Percentiles rank a stretch among this genome's conserved stretches.
Evolutionary conservation across 1,140 invertebrate genomes (phyloP).

Genomic region (Glossosoma conforme): DNA sequence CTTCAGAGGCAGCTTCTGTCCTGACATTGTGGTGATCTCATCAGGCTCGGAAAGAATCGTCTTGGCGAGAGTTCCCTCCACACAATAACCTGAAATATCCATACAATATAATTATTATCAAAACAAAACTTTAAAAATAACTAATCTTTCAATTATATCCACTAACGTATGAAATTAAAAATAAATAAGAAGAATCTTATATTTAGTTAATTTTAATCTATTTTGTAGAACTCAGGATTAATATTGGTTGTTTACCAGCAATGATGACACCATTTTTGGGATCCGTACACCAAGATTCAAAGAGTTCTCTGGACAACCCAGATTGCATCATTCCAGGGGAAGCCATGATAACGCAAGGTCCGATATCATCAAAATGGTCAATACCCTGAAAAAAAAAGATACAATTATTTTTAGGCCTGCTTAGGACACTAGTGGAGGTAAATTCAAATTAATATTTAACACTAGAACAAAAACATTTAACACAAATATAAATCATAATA

Average conservation of each 20-base stretch:
- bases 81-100: constrained; percentile 77
- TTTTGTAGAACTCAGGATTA: background rate
- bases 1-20: constrained; percentile 93
- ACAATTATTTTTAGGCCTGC: too few relatives aligned
- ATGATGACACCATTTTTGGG: constrained; percentile 97
- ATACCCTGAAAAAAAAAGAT: constrained; percentile 71
- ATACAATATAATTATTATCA: constrained; percentile 2
- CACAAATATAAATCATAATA: too few relatives aligned
- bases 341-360: constrained; percentile 98
- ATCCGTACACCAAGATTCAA: constrained; percentile 98
- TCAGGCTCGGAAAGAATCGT: constrained; percentile 96
- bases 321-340: constrained; percentile 99
- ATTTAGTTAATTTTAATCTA: too few relatives aligned
- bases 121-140: background rate
- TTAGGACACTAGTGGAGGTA: too few relatives aligned
- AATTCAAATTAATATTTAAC: too few relatives aligned
- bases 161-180: constrained; percentile 7
- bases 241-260: constrained; percentile 57
- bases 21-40: constrained; percentile 91
- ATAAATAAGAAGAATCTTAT: background rate
- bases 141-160: constrained; percentile 12
- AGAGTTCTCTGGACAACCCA: constrained; percentile 93
- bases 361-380: constrained; percentile 99
- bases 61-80: constrained; percentile 97
- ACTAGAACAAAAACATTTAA: too few relatives aligned